A percentile compares a stretch with the other conserved stretches of the same genome.
Conservation (phyloP, 1,140 invertebrate species). For the Eurytemora carolleeae region DNA sequence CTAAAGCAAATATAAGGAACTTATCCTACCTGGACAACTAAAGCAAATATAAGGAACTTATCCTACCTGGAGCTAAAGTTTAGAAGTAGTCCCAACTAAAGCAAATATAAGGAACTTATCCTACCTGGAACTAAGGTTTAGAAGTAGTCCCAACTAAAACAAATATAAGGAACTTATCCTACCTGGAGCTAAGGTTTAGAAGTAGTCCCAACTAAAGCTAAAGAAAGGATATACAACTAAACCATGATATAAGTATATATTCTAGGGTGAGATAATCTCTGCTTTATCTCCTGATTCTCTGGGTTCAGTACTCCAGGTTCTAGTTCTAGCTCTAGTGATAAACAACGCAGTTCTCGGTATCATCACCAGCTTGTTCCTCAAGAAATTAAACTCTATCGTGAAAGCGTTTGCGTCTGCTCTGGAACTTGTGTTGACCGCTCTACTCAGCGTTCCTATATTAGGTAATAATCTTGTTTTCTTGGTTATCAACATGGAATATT, state of each 20-base stretch:
- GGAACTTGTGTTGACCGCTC: constrained; percentile 72
- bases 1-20: no score
- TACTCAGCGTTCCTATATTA: constrained; percentile 46
- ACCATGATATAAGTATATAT: neutral
- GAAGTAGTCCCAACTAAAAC: neutral
- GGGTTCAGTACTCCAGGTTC: constrained; percentile 31
- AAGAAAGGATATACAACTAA: neutral
- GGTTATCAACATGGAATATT: no score
- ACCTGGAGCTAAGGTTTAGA: neutral
- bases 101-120: no score
- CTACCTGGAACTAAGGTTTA: no score
- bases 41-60: no score
- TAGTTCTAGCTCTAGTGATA: constrained; percentile 57
- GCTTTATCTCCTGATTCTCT: constrained; percentile 39
- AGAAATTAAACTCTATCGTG: constrained; percentile 78
- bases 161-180: neutral
- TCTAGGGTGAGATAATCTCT: constrained; percentile 38
- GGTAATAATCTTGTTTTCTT: no score
- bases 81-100: no score
- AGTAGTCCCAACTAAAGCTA: neutral
- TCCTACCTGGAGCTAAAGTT: no score
- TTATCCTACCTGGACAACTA: no score
- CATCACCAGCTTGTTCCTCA: constrained; percentile 78
- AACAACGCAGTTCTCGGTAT: constrained; percentile 82
- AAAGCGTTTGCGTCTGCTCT: constrained; percentile 90